phyloP scores from a whole-genome alignment of 2,113 vertebrate species.

The Rhinogobius similis region DNA sequence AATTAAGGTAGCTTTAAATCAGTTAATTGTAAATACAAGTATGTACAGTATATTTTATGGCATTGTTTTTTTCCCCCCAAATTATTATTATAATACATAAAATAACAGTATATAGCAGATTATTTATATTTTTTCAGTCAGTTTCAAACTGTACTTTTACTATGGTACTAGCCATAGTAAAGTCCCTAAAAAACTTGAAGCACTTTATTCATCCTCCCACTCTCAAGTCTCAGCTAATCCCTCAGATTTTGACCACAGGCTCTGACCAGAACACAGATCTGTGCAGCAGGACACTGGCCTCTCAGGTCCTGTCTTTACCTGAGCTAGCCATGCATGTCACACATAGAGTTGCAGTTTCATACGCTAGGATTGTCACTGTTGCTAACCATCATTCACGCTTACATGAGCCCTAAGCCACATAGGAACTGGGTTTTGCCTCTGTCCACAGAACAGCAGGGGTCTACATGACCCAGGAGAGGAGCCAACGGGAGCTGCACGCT shows the following conservation, averaged over 20 bases:
- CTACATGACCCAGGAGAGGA: constrained; percentile 80
- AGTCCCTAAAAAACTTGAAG: constrained; percentile 22
- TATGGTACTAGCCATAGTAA: background rate
- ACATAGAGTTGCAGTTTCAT: constrained; percentile 33
- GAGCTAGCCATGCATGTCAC: constrained; percentile 34
- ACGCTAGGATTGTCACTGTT: constrained; percentile 52
- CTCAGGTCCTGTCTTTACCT: constrained; percentile 50
- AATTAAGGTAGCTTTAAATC: background rate
- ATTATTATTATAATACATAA: no score
- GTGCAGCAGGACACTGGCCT: constrained; percentile 37
- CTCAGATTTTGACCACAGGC: constrained; percentile 29
- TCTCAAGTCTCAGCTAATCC: constrained; percentile 19
- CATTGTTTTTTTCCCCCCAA: no score
- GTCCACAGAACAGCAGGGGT: constrained; percentile 83
- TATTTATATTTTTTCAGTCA: no score
- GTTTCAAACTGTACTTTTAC: background rate
- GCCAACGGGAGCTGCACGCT: constrained; percentile 86
- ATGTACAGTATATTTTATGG: no score
- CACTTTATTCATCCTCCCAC: constrained; percentile 21
- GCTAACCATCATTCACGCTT: constrained; percentile 62
- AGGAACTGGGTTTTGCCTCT: constrained; percentile 43
- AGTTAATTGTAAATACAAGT: no score
- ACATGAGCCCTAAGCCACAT: constrained; percentile 54
- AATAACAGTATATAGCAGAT: no score
- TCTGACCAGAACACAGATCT: constrained; percentile 16